Evolutionary conservation across 2,888 invertebrate genomes (phyloP).

Genomic region (Anagyrus pseudococci): DNA sequence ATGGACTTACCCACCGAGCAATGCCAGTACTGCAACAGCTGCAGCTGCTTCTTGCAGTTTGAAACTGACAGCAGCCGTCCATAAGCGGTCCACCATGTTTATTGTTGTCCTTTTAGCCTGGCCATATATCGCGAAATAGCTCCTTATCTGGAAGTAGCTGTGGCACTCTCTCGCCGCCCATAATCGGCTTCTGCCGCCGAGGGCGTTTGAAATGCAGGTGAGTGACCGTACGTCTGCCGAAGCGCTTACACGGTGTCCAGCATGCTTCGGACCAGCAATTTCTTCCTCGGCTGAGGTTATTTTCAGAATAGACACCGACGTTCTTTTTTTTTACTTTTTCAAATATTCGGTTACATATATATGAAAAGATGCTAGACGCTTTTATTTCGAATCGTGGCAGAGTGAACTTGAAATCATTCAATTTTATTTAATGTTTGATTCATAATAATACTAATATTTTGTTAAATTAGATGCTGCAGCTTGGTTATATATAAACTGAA

Average conservation of each 20-base stretch:
- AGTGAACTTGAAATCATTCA: too few relatives aligned
- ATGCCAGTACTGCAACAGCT: neutral
- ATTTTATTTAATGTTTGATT: too few relatives aligned
- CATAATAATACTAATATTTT: too few relatives aligned
- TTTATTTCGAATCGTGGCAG: too few relatives aligned
- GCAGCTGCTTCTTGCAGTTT: neutral
- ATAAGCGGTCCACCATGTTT: conserved; percentile 25
- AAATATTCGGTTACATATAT: too few relatives aligned
- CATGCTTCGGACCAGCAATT: neutral
- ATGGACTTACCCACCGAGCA: neutral
- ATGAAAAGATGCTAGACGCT: too few relatives aligned
- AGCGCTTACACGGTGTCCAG: neutral
- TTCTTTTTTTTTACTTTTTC: too few relatives aligned
- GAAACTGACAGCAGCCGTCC: neutral
- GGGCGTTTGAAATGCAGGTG: conserved; percentile 29
- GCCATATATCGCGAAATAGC: conserved; percentile 35
- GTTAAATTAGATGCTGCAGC: too few relatives aligned
- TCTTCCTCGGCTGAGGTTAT: neutral
- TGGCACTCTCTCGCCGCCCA: conserved; percentile 23
- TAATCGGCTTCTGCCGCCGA: conserved; percentile 6
- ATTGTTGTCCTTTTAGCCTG: conserved; percentile 29
- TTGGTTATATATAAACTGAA: too few relatives aligned
- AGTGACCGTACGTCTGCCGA: neutral
- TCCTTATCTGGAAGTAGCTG: conserved; percentile 35
- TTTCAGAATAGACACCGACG: neutral